These are phyloP conservation scores for Aradus depressus DNA, from an alignment of 2,888 invertebrate species.

Conservation along the genomic window DNA sequence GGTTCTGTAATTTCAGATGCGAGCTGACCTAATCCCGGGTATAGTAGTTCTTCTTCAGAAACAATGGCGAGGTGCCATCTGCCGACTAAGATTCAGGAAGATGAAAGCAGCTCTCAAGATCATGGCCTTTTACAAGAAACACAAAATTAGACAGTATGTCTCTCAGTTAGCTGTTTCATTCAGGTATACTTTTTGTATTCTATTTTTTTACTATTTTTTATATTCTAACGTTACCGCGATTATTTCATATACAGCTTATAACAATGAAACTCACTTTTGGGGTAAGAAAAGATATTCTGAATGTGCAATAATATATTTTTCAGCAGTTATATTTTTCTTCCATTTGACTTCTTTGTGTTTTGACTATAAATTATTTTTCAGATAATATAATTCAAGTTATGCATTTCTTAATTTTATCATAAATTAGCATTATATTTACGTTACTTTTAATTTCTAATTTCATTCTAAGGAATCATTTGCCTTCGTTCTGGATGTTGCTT, in stretches of 20 bases:
- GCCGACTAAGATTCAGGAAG: slow-evolving; percentile 66
- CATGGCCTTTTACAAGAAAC: slow-evolving; percentile 65
- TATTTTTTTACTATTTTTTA: neutral
- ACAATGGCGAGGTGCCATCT: slow-evolving; percentile 77
- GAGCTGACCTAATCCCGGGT: slow-evolving; percentile 78
- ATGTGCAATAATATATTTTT: too few species aligned
- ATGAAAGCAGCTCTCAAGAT: slow-evolving; percentile 78
- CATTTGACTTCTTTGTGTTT: too few species aligned
- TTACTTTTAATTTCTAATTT: too few species aligned
- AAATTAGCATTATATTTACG: too few species aligned
- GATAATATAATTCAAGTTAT: too few species aligned
- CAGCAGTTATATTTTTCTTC: too few species aligned
- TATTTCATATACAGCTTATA: neutral
- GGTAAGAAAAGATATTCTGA: too few species aligned
- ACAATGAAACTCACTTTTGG: slow-evolving; percentile 10
- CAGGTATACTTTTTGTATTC: slow-evolving; percentile 35
- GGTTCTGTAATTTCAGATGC: slow-evolving; percentile 40
- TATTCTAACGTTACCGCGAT: neutral
- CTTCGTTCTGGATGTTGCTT: too few species aligned
- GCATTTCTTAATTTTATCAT: too few species aligned
- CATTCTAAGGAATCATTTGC: too few species aligned
- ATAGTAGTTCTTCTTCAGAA: slow-evolving; percentile 91
- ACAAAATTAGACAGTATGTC: slow-evolving; percentile 64
- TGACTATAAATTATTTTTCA: too few species aligned
- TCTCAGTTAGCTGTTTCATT: slow-evolving; percentile 52